Evolutionary conservation across 53 echinoderm and acorn worm genomes (phyloP).

Genomic region (Apostichopus leukothele): DNA sequence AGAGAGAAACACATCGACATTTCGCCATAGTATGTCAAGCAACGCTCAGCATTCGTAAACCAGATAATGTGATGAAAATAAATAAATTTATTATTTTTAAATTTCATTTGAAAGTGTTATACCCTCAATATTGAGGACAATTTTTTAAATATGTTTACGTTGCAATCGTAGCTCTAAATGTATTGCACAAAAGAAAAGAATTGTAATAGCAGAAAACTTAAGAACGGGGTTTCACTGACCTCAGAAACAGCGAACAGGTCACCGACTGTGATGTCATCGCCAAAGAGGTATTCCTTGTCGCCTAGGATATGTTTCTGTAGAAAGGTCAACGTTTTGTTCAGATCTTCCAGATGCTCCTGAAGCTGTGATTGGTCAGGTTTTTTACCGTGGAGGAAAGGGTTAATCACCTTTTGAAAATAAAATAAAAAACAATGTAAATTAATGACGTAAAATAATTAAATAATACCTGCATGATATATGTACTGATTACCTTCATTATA

Average conservation of each 20-base stretch:
- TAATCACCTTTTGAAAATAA: not conserved
- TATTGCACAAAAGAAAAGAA: not conserved
- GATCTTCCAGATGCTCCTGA: constrained; percentile 22
- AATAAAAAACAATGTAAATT: no score
- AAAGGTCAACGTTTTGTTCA: constrained; percentile 9
- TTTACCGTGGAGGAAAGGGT: not conserved
- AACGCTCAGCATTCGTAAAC: no score
- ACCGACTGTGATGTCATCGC: constrained; percentile 51
- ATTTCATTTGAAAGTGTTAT: no score
- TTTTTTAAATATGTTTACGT: not conserved
- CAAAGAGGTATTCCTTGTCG: constrained; percentile 33
- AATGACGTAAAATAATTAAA: no score
- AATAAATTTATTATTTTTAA: no score
- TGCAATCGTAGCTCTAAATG: not conserved
- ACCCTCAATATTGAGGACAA: no score
- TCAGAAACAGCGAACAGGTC: constrained; percentile 47
- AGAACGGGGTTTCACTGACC: not conserved
- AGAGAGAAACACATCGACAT: no score
- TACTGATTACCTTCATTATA: no score
- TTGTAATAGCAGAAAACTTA: not conserved
- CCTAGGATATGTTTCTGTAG: constrained; percentile 22
- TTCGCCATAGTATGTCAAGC: no score
- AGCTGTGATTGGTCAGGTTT: not conserved
- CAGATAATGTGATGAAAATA: no score
- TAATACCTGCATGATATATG: no score